These are phyloP conservation scores for Promerops cafer DNA, from an alignment of 2,113 vertebrate species.

Conservation along the genomic window DNA sequence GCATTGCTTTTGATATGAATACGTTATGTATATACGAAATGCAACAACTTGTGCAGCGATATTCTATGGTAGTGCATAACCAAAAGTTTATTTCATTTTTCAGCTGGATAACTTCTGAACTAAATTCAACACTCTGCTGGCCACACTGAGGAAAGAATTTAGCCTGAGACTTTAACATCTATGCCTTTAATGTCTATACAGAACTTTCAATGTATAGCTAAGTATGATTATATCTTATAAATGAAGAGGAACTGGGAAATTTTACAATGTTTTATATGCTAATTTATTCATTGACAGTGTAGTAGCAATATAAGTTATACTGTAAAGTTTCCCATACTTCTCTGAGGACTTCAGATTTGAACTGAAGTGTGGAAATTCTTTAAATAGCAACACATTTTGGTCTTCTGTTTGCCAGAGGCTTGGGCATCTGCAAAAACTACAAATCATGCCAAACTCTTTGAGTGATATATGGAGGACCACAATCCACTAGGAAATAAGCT, in stretches of 20 bases:
- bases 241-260: neutral
- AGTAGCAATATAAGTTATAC: neutral
- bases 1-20: neutral
- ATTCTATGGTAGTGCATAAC: neutral
- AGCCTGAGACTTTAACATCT: neutral
- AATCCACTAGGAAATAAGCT: conserved; percentile 35
- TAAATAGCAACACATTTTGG: conserved; percentile 20
- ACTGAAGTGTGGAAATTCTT: conserved; percentile 2
- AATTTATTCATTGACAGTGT: conserved; percentile 16
- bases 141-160: neutral
- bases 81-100: neutral
- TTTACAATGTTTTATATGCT: conserved; percentile 39
- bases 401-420: conserved; percentile 23
- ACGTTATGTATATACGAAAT: neutral
- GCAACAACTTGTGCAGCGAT: neutral
- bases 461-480: conserved; percentile 40
- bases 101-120: neutral
- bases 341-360: conserved; percentile 15
- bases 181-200: neutral
- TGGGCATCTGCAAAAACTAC: conserved; percentile 13
- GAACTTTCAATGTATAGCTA: neutral
- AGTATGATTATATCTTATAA: neutral
- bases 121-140: neutral
- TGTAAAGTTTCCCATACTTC: neutral
- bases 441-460: conserved; percentile 49